phyloP scores from a whole-genome alignment of 2,888 invertebrate genomes.

The Parochlus steinenii region DNA sequence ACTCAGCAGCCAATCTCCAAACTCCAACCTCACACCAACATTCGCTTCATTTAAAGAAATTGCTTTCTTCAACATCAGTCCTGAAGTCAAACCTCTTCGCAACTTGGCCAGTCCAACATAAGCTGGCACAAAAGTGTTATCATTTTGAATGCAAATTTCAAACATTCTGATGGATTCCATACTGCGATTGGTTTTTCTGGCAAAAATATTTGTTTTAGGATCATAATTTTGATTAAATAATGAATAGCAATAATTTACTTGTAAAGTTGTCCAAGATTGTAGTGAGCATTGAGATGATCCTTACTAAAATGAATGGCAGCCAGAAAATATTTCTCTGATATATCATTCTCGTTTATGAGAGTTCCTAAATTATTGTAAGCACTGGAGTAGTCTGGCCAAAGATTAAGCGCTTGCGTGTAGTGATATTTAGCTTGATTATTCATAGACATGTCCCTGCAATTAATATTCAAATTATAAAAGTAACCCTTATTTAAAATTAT shows the following conservation, averaged over 20 bases:
- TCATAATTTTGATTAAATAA: no score
- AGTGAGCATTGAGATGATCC: constrained; percentile 67
- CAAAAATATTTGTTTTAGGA: no score
- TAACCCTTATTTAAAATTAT: no score
- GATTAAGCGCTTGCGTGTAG: constrained; percentile 60
- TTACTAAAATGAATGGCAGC: constrained; percentile 54
- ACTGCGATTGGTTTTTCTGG: constrained; percentile 49
- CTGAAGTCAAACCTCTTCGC: constrained; percentile 37
- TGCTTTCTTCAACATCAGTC: constrained; percentile 40
- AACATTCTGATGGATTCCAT: constrained; percentile 48
- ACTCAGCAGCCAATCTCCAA: constrained; percentile 14
- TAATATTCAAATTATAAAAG: no score
- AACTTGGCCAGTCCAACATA: constrained; percentile 48
- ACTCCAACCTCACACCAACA: constrained; percentile 11
- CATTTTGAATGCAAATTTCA: constrained; percentile 46
- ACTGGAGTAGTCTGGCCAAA: constrained; percentile 73
- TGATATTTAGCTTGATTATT: constrained; percentile 56
- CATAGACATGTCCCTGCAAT: constrained; percentile 58
- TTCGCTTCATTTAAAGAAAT: constrained; percentile 41
- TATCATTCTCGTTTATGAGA: constrained; percentile 44
- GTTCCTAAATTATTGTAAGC: constrained; percentile 80
- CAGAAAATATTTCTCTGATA: constrained; percentile 62
- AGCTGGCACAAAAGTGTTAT: constrained; percentile 51
- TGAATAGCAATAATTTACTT: constrained; percentile 38
- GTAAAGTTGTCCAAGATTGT: constrained; percentile 67